Percentiles rank a stretch among this genome's conserved stretches.
These are phyloP conservation scores for Anaspis maculata DNA, from an alignment of 2,888 invertebrate species.

Conservation along the genomic window DNA sequence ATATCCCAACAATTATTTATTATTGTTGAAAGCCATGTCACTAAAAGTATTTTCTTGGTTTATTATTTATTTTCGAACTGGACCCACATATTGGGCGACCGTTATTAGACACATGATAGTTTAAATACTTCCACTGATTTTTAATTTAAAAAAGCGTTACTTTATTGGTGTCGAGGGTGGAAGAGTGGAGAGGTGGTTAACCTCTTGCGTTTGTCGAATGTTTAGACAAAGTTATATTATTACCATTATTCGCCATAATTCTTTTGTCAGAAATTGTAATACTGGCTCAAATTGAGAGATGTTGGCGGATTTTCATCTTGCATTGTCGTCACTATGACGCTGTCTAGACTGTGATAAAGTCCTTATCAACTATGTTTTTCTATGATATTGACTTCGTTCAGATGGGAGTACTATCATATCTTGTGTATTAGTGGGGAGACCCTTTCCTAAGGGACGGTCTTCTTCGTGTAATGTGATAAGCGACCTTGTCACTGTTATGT, in stretches of 20 bases:
- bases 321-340: slow-evolving; percentile 33
- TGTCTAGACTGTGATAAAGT: slow-evolving; percentile 46
- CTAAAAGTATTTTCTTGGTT: too few species aligned
- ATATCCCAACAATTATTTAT: too few species aligned
- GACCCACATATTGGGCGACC: too few species aligned
- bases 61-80: too few species aligned
- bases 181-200: slow-evolving; percentile 8
- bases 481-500: slow-evolving; percentile 42
- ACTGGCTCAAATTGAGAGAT: too few species aligned
- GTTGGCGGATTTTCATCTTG: too few species aligned
- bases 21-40: too few species aligned
- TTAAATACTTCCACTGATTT: slow-evolving; percentile 36
- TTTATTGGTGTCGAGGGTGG: slow-evolving; percentile 11
- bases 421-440: slow-evolving; percentile 17
- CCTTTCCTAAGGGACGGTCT: too few species aligned
- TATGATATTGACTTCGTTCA: slow-evolving; percentile 51
- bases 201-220: too few species aligned
- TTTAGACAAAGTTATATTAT: too few species aligned
- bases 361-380: slow-evolving; percentile 43
- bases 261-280: too few species aligned
- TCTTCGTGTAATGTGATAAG: slow-evolving; percentile 36
- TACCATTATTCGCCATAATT: too few species aligned
- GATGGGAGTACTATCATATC: slow-evolving; percentile 51
- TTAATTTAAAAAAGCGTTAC: slow-evolving; percentile 12
- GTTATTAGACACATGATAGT: slow-evolving; percentile 33